phyloP scores from a whole-genome alignment of 2,888 invertebrate species.

The Nymphalis c-album region DNA sequence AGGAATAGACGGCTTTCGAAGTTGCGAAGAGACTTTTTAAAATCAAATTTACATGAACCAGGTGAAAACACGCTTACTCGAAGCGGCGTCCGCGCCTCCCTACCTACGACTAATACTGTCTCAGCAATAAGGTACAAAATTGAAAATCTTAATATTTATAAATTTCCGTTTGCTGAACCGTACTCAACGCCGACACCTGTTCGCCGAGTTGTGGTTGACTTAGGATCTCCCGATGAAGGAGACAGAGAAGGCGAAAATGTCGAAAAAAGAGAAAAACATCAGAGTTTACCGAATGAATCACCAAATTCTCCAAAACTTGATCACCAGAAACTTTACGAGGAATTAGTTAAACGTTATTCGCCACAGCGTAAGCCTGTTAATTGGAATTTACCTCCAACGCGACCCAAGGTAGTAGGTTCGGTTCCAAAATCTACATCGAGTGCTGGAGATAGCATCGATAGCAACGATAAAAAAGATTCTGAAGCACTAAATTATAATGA shows the following conservation, averaged over 20 bases:
- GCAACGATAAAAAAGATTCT: slow-evolving; percentile 49
- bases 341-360: slow-evolving; percentile 73
- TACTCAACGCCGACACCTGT: slow-evolving; percentile 73
- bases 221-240: slow-evolving; percentile 57
- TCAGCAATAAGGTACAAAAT: slow-evolving; percentile 68
- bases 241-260: slow-evolving; percentile 60
- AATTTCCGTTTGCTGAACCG: slow-evolving; percentile 78
- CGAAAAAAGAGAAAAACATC: slow-evolving; percentile 49
- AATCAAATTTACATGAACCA: slow-evolving; percentile 74
- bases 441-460: slow-evolving; percentile 58
- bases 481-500: slow-evolving; percentile 51
- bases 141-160: slow-evolving; percentile 73
- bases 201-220: slow-evolving; percentile 62
- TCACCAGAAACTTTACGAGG: slow-evolving; percentile 72
- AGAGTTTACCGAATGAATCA: slow-evolving; percentile 58
- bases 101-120: slow-evolving; percentile 59
- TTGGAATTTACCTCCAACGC: slow-evolving; percentile 74
- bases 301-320: slow-evolving; percentile 61
- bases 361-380: slow-evolving; percentile 74
- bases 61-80: slow-evolving; percentile 58
- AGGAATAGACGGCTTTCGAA: slow-evolving; percentile 71
- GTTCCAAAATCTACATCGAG: slow-evolving; percentile 71
- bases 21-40: slow-evolving; percentile 70
- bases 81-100: slow-evolving; percentile 65
- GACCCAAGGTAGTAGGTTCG: slow-evolving; percentile 70